Base-by-base conservation (phyloP, 2,113 vertebrate species). In the Oryzias melastigma region DNA sequence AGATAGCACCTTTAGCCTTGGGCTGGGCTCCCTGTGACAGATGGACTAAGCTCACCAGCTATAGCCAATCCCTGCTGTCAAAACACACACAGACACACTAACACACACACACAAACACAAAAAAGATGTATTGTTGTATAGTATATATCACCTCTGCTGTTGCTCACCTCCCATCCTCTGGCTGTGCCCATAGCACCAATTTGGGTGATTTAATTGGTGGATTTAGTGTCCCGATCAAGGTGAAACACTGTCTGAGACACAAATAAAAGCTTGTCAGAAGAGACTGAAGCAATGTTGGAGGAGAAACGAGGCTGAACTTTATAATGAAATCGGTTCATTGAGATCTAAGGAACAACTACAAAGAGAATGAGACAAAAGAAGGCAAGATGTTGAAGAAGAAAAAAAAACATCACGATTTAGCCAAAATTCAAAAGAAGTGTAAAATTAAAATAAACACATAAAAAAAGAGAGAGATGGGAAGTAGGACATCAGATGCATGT, bases 1-100 rank as follows among this genome's bases (percentile, higher is more conserved):
- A 85, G 79, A 88, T 84, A 83, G 77, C 70, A 80, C 84, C 81
- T 87, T 88, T 82, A 84, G 83, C 85, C 86, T 78, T 81, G 86
- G 77, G 83, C 82, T 75, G 69, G 70, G 72, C 62, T 52, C 69
- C 71, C 56, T 77, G 62, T 84, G 85, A 87, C 80, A 77, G 80
- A 88, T 80, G 73, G 80, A 77, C 77, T 76, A 48, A 85, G 83
- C 81, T 85, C 74, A 71, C 67, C 45, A 69, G 71, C 64, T 69
- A 68, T 61, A 81, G 78, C 75, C 84, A 81, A 80, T 83, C 81
- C 75, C 43, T 60, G 70, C 78, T 86, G 84, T 83, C 75, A 80
- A 73, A 77, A 81, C 53, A 71, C 58, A 71, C 62, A 40, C 54
- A 35, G 5, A 53, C 52, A n/a, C 56, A 73, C 58, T 65, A 58